Conservation (phyloP, 2,888 invertebrate genomes). For the Pocota personata region DNA sequence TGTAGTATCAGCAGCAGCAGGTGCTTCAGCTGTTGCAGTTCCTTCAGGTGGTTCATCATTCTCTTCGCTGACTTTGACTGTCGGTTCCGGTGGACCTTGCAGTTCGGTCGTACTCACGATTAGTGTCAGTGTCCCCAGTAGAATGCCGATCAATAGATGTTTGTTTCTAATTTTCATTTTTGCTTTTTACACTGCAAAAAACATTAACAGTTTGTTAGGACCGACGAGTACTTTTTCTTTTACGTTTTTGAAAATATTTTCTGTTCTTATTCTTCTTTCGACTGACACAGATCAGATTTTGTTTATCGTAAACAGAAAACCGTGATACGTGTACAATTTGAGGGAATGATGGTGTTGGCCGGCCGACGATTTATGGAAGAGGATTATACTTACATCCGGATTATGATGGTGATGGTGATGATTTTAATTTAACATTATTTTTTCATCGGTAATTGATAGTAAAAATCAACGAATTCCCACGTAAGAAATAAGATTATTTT, state of each 20-base stretch:
- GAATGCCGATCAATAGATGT: constrained; percentile 52
- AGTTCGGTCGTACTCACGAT: constrained; percentile 43
- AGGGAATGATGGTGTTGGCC: neutral
- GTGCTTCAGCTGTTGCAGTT: neutral
- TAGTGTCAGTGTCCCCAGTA: constrained; percentile 40
- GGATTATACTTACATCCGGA: constrained; percentile 58
- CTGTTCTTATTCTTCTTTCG: constrained; percentile 16
- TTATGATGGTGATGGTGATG: constrained; percentile 48
- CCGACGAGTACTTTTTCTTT: neutral
- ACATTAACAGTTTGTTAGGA: neutral
- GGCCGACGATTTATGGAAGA: neutral
- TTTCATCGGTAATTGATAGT: constrained; percentile 49
- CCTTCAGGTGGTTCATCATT: constrained; percentile 36
- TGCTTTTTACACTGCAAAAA: constrained; percentile 20
- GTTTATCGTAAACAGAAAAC: constrained; percentile 66
- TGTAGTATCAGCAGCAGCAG: neutral
- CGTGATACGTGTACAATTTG: constrained; percentile 66
- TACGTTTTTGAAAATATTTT: constrained; percentile 24
- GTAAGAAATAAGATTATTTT: constrained; percentile 71
- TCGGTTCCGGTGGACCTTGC: constrained; percentile 61
- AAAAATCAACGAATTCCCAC: constrained; percentile 65
- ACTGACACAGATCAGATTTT: constrained; percentile 39
- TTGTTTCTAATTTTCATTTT: constrained; percentile 69
- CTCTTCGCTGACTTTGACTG: constrained; percentile 13
- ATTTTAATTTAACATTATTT: constrained; percentile 67